Conservation (phyloP, 2,113 vertebrate species). For the Pseudopipra pipra region DNA sequence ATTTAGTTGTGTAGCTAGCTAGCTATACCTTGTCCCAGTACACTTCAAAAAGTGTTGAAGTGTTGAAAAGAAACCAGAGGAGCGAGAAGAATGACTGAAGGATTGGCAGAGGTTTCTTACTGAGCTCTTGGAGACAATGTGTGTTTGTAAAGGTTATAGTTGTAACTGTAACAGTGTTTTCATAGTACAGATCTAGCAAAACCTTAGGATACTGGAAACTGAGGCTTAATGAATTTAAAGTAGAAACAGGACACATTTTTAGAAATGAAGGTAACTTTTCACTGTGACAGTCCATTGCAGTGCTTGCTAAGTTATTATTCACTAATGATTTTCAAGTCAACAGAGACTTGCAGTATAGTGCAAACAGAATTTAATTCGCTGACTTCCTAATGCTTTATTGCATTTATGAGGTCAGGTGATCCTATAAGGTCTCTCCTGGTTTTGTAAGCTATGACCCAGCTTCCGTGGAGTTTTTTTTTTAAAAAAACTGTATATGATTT, state of each 20-base stretch:
- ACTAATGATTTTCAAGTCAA: neutral
- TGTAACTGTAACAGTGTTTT: neutral
- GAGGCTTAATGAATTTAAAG: neutral
- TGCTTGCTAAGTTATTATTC: neutral
- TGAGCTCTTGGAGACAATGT: neutral
- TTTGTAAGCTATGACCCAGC: neutral
- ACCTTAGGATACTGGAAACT: neutral
- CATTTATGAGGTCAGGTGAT: neutral
- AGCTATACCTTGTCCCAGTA: neutral
- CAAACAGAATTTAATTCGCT: neutral
- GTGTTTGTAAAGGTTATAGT: neutral
- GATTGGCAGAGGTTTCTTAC: neutral
- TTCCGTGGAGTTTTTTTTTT: neutral
- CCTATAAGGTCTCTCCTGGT: neutral
- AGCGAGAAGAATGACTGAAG: neutral
- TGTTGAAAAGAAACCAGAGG: constrained; percentile 17
- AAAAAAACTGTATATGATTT: neutral
- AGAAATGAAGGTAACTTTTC: neutral
- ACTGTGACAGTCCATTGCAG: neutral
- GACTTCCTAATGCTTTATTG: neutral
- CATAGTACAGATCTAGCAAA: neutral
- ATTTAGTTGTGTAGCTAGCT: constrained; percentile 22
- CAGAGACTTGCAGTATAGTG: neutral
- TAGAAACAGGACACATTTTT: neutral
- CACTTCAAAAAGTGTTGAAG: neutral